phyloP scores from a whole-genome alignment of 2,888 invertebrate species.

The Epinotia ramella region DNA sequence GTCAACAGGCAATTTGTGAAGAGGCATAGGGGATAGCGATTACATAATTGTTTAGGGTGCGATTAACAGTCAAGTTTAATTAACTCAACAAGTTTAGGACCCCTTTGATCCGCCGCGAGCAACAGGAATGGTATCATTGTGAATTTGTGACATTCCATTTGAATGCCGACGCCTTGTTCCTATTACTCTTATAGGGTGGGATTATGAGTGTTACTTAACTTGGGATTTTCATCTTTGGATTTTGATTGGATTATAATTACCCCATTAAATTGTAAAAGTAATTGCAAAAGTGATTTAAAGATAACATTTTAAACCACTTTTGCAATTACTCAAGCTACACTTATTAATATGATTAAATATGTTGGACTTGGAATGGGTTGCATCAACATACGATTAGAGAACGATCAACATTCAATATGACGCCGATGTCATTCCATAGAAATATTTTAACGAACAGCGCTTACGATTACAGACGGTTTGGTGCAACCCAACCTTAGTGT shows the following conservation, averaged over 20 bases:
- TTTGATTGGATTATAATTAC: background rate
- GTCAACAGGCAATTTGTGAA: constrained; percentile 70
- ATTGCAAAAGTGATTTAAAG: too few species aligned
- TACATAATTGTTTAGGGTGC: constrained; percentile 78
- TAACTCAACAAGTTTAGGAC: constrained; percentile 76
- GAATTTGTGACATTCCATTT: constrained; percentile 39
- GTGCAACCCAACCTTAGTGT: too few species aligned
- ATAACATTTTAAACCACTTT: background rate
- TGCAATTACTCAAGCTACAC: background rate
- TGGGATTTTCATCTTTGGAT: background rate
- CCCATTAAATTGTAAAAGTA: too few species aligned
- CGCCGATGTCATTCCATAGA: too few species aligned
- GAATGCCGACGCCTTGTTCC: constrained; percentile 24
- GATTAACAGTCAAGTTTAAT: constrained; percentile 75
- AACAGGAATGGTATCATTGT: constrained; percentile 52
- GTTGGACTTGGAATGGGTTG: too few species aligned
- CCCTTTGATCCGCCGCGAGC: constrained; percentile 65
- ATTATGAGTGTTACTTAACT: constrained; percentile 6
- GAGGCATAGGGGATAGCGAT: constrained; percentile 69
- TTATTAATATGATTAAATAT: background rate
- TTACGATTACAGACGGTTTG: too few species aligned
- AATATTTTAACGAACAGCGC: too few species aligned
- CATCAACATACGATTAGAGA: too few species aligned
- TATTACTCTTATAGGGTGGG: constrained; percentile 31
- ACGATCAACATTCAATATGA: too few species aligned